These are phyloP conservation scores for Casuarius casuarius DNA, from an alignment of 2,113 vertebrate species.

Conservation along the genomic window DNA sequence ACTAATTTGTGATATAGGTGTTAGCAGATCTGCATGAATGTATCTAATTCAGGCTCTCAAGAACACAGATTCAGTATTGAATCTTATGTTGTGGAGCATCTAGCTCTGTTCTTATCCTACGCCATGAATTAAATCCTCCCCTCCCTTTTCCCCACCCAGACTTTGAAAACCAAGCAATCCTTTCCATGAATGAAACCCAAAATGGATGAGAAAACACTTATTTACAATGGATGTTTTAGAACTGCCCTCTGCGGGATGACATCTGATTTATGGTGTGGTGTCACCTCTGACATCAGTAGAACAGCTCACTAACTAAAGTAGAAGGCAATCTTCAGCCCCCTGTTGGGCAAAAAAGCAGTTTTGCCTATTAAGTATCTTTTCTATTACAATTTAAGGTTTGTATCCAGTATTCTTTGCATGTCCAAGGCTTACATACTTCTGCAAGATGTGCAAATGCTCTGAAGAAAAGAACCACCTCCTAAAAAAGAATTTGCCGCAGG, in stretches of 20 bases:
- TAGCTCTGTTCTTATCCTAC: neutral
- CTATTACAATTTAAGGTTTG: neutral
- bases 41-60: neutral
- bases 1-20: neutral
- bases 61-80: neutral
- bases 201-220: neutral
- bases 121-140: neutral
- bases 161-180: neutral
- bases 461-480: neutral
- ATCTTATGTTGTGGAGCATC: neutral
- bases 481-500: constrained; percentile 5
- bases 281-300: accelerated
- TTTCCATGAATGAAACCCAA: neutral
- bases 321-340: neutral
- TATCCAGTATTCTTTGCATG: neutral
- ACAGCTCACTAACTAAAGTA: neutral
- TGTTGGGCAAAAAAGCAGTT: neutral
- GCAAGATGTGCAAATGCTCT: neutral
- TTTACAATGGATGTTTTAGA: neutral
- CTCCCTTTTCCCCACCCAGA: neutral
- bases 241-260: neutral
- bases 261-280: neutral
- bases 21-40: neutral
- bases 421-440: neutral
- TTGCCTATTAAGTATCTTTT: neutral